Evolutionary conservation across 2,113 vertebrate genomes (phyloP), one percentile per base, ranked within the genome.

Genomic region (Oplegnathus fasciatus): DNA sequence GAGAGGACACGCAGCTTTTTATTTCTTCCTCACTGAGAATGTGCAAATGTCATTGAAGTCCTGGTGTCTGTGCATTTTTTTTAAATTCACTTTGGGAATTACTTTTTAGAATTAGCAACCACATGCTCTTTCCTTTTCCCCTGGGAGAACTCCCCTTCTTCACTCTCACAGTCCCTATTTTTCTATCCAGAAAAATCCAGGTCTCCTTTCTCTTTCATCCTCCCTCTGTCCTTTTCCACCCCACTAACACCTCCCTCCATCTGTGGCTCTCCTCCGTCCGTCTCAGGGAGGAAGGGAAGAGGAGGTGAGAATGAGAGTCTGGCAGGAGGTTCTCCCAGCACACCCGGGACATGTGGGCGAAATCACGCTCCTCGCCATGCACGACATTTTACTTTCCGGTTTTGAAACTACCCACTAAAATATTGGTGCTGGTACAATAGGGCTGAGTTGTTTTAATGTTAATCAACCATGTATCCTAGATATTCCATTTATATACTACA

Each of bases 221-320:
- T 75, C 58, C 54, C 67, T 65, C 22, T 20, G 6, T 40, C 40
- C 28, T 9, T 30, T 30, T 70, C 42, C 80, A 78, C 30, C 30
- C 13, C 14, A 2, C 42, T 50, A 46, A 88, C 88, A 83, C 78
- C 78, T 84, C 66, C 58, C 26, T 66, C 75, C 0, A 0, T 60
- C 70, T 64, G 32, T 46, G 44, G 34, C 42, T 69, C 34, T 78
- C 75, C 85, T 78, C 58, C 57, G 66, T 65, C 83, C 58, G 24
- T 77, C 70, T 73, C 75, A 46, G 34, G 61, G 34, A 61, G 6
- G 34, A 61, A 77, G 9, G 15, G 67, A 66, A 42, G 77, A 65
- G 77, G 71, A 88, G 86, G 89, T 86, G 89, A 93, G 81, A 91
- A 83, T 88, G 84, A 90, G 72, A 84, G 82, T 87, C 73, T 89